Evolutionary conservation across 2,797 vertebrate species (phyloP).

Genomic region (Poliocrania exsul): DNA sequence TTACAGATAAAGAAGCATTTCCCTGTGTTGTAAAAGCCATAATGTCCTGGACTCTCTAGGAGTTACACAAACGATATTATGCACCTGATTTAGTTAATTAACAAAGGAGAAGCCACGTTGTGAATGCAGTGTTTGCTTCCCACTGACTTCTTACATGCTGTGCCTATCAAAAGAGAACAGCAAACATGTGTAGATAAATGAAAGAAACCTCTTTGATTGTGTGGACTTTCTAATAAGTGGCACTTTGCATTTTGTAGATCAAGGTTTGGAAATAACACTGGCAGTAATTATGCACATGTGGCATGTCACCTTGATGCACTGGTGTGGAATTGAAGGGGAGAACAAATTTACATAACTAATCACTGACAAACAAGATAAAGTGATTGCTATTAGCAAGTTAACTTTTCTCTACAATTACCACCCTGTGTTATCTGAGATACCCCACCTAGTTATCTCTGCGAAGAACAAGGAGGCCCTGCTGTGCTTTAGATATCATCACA

Average conservation of each 20-base stretch:
- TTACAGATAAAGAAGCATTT: not conserved
- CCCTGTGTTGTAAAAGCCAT: not conserved
- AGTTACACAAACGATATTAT: conserved; percentile 22
- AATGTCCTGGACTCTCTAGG: not conserved
- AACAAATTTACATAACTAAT: conserved; percentile 69
- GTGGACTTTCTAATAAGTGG: conserved; percentile 63
- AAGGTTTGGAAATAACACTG: conserved; percentile 63
- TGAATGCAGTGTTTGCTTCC: conserved; percentile 38
- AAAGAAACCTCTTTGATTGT: conserved; percentile 58
- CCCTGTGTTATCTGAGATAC: conserved; percentile 43
- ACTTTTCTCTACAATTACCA: conserved; percentile 64
- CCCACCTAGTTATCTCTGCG: not conserved
- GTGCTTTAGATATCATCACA: conserved; percentile 24
- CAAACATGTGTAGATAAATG: conserved; percentile 45
- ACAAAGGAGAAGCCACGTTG: conserved; percentile 32
- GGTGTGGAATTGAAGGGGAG: conserved; percentile 42
- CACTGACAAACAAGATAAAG: conserved; percentile 68
- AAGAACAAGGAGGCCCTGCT: conserved; percentile 42
- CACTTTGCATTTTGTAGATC: conserved; percentile 62
- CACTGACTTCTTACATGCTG: conserved; percentile 58
- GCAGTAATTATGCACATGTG: conserved; percentile 62
- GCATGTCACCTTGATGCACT: conserved; percentile 63
- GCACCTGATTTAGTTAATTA: conserved; percentile 64
- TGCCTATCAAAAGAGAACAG: conserved; percentile 60
- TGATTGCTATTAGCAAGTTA: conserved; percentile 68